Base-by-base conservation (phyloP, 64 coral and sea anemone genomes). In the Platygyra sinensis region DNA sequence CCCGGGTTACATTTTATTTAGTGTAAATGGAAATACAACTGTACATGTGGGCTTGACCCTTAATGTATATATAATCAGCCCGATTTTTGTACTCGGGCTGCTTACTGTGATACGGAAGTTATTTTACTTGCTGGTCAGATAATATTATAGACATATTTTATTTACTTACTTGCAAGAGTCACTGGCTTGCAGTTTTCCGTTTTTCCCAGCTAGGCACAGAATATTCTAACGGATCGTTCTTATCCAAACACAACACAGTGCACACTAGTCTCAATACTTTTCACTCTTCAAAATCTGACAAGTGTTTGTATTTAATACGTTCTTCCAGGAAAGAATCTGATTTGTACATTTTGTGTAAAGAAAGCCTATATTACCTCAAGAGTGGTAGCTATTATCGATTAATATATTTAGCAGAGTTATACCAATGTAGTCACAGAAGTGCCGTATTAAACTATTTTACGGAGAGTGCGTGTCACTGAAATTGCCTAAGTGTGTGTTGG, bases 401-500 rank as follows among this genome's bases (percentile, higher is more conserved):
- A 85, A 85, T 85, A 71, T 83, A 83, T 85, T 71, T 46, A 64
- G 81, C 39, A 79, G 52, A 30, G 18, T 83, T 85, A 5, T 85
- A 51, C 81, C 20, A 24, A 71, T 67, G 62, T 85, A 85, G 17
- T 72, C 25, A 72, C 63, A 71, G 36, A 85, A 62, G 24, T 29
- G 65, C 60, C 10, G 24, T 50, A 85, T 71, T 85, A 85, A 71
- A 85, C 81, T 85, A 85, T 85, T 85, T 85, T 69, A 51, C 36
- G 60, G 36, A 85, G 76, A 79, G 51, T 25, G 5, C 5, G 22
- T 24, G 24, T 9, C 0, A 7, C 54, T 57, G 11, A 27, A n/a
- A 25, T 29, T 24, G 22, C 2, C 10, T 24, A 11, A 11, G 25
- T 20, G 65, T 7, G 24, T n/a, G 29, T 69, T 2, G 20, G 24